phyloP scores from a whole-genome alignment of 2,888 invertebrate species.

The Mechanitis mazaeus region DNA sequence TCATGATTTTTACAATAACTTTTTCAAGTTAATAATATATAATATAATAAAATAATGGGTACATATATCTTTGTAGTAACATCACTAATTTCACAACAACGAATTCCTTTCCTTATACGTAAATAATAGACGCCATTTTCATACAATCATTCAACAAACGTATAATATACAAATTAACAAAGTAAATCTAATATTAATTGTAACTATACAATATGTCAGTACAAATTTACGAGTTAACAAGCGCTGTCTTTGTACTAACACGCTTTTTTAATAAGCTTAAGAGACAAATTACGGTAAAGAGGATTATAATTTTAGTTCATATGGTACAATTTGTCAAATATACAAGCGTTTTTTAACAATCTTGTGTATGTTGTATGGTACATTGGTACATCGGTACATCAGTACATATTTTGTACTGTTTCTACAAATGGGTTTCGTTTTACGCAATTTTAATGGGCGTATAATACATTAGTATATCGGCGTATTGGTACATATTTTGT shows the following conservation, averaged over 20 bases:
- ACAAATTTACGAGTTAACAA: conserved; percentile 1
- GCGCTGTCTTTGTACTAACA: not conserved
- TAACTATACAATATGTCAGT: conserved; percentile 1
- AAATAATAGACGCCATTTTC: not conserved
- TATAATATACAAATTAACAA: conserved; percentile 2
- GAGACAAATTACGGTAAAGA: conserved; percentile 2
- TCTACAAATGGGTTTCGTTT: too few species aligned
- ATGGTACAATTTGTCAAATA: conserved; percentile 3
- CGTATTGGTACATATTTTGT: too few species aligned
- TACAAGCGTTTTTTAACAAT: not conserved
- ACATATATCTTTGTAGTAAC: too few species aligned
- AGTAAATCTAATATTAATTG: conserved; percentile 7
- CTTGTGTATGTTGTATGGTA: too few species aligned
- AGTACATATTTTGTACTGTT: not conserved
- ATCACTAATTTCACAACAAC: too few species aligned
- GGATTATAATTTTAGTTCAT: conserved; percentile 4
- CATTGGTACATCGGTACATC: not conserved
- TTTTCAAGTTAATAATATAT: too few species aligned
- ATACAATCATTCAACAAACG: not conserved
- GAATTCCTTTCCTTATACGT: too few species aligned
- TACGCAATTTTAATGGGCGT: too few species aligned
- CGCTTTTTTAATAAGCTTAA: conserved; percentile 1
- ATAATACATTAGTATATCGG: too few species aligned
- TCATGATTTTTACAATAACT: too few species aligned
- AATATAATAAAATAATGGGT: too few species aligned